Percentiles rank a stretch among this genome's conserved stretches.
These are phyloP conservation scores for Microplitis mediator DNA, from an alignment of 1,140 invertebrate genomes.

Conservation along the genomic window DNA sequence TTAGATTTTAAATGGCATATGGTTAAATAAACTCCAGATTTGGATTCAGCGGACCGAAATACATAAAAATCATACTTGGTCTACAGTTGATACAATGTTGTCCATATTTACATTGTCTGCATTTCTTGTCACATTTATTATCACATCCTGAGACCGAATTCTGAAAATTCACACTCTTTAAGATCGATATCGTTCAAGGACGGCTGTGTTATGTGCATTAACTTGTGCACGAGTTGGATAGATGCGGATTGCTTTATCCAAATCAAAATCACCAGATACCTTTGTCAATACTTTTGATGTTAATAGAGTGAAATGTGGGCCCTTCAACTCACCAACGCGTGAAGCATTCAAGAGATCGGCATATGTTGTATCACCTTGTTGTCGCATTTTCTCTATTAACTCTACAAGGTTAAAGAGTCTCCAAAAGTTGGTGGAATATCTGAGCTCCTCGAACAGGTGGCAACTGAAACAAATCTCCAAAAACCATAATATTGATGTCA, in stretches of 20 bases:
- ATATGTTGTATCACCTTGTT: constrained; percentile 41
- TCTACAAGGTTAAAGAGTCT: constrained; percentile 45
- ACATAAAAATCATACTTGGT: no score
- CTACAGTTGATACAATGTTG: neutral
- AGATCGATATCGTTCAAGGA: constrained; percentile 21
- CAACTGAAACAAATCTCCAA: no score
- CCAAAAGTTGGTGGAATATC: constrained; percentile 52
- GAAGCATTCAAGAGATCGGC: constrained; percentile 41
- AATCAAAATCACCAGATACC: constrained; percentile 26
- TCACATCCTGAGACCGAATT: constrained; percentile 38
- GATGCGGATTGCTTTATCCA: constrained; percentile 33
- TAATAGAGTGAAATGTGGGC: constrained; percentile 30
- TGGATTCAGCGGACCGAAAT: no score
- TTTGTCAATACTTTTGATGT: constrained; percentile 26
- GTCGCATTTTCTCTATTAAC: constrained; percentile 50
- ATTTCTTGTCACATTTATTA: constrained; percentile 38
- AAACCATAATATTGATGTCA: no score
- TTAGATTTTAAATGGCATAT: no score
- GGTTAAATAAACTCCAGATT: no score
- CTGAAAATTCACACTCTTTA: constrained; percentile 20
- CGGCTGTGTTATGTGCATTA: constrained; percentile 27
- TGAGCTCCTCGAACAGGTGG: no score
- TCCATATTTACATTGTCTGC: constrained; percentile 34
- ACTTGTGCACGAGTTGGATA: constrained; percentile 37
- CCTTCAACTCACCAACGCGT: constrained; percentile 36